Conservation (phyloP, 37 sponge, comb jelly and placozoan species). For the Haliclona indistincta region DNA sequence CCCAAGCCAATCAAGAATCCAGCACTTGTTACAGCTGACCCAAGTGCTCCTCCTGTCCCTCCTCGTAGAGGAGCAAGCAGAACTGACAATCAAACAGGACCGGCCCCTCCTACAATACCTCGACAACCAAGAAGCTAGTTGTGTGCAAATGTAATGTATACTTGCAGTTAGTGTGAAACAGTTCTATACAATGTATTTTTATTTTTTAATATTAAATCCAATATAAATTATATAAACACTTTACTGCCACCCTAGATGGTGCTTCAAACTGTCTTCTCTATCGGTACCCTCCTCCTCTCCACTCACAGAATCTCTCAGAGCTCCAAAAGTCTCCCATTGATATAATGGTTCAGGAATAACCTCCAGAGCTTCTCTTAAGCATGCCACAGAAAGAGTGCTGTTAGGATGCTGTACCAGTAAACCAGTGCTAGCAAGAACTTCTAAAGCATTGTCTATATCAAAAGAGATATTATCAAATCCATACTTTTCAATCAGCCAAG, state of each 20-base stretch:
- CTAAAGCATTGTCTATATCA: slow-evolving; percentile 77
- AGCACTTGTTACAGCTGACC: too few species aligned
- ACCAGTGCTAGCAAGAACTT: slow-evolving; percentile 55
- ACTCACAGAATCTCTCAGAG: slow-evolving; percentile 51
- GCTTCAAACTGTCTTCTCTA: neutral
- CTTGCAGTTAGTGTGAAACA: too few species aligned
- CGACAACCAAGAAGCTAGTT: too few species aligned
- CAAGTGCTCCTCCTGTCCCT: too few species aligned
- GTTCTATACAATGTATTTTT: too few species aligned
- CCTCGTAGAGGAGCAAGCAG: too few species aligned
- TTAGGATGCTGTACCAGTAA: slow-evolving; percentile 37
- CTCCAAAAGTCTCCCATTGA: slow-evolving; percentile 43
- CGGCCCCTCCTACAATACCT: too few species aligned
- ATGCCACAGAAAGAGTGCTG: slow-evolving; percentile 45
- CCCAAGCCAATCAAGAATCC: too few species aligned
- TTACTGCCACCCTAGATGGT: slow-evolving; percentile 9
- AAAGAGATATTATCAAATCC: slow-evolving; percentile 40
- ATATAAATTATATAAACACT: too few species aligned
- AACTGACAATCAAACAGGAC: too few species aligned
- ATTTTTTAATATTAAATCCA: too few species aligned
- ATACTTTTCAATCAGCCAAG: slow-evolving; percentile 65
- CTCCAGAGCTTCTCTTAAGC: slow-evolving; percentile 67
- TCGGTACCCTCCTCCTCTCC: slow-evolving; percentile 3
- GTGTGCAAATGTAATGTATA: too few species aligned
- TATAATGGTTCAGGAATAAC: slow-evolving; percentile 55